A percentile compares a stretch with the other conserved stretches of the same genome.
phyloP scores from a whole-genome alignment of 2,888 invertebrate species.

The Lithophane leautieri region DNA sequence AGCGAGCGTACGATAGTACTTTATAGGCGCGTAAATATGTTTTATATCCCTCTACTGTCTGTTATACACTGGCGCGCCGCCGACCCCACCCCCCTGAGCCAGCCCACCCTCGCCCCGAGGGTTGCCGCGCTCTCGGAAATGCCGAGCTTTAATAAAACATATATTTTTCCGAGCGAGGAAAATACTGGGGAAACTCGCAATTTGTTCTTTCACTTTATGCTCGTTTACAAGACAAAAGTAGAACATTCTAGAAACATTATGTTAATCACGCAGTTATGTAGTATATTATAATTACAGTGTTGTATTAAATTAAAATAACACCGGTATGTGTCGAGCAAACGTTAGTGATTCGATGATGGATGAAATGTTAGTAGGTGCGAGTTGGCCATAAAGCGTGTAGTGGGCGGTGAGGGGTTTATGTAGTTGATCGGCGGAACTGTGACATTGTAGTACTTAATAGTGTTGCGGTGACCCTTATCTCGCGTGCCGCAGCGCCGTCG shows the following conservation, averaged over 20 bases:
- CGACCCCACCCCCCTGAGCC: constrained; percentile 77
- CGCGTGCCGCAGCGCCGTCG: constrained; percentile 79
- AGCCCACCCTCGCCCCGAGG: constrained; percentile 82
- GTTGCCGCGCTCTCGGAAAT: constrained; percentile 89
- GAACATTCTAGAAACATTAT: constrained; percentile 90
- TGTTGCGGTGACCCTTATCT: constrained; percentile 86
- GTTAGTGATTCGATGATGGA: constrained; percentile 51
- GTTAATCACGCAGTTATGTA: constrained; percentile 88
- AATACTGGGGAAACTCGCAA: constrained; percentile 91
- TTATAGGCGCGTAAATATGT: constrained; percentile 91
- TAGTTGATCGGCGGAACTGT: constrained; percentile 77
- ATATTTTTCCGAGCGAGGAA: constrained; percentile 91
- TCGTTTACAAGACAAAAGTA: constrained; percentile 91
- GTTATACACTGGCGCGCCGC: constrained; percentile 90
- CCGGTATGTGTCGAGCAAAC: constrained; percentile 42
- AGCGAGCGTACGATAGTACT: constrained; percentile 90
- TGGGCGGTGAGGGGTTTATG: constrained; percentile 72
- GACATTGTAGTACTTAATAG: constrained; percentile 84
- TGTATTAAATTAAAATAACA: constrained; percentile 68
- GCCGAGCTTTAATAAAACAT: constrained; percentile 91
- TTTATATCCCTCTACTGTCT: constrained; percentile 91
- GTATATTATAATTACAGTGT: constrained; percentile 78
- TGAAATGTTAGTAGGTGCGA: constrained; percentile 70
- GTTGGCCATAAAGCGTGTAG: constrained; percentile 77
- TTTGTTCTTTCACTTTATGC: constrained; percentile 91